phyloP scores from a whole-genome alignment of 53 echinoderm and acorn worm genomes.

The Mesocentrotus franciscanus region DNA sequence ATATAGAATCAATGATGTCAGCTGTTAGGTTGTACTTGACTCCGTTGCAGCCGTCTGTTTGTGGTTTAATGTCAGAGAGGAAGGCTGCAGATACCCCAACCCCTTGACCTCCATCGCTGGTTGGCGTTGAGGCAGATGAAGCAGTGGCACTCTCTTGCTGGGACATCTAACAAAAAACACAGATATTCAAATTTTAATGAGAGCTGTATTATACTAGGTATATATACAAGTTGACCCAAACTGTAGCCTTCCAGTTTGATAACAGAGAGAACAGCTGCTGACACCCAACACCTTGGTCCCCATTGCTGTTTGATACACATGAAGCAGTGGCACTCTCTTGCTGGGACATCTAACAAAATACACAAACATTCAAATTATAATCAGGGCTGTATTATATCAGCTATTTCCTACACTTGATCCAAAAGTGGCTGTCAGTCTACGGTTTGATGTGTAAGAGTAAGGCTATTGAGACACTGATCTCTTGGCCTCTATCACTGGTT shows the following conservation, averaged over 20 bases:
- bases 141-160: constrained; percentile 21
- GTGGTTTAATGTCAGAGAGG: constrained; percentile 94
- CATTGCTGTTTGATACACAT: neutral
- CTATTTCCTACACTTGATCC: too few relatives aligned
- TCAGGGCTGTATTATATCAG: too few relatives aligned
- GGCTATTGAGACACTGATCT: too few relatives aligned
- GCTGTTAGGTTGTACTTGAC: constrained; percentile 98
- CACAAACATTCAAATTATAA: too few relatives aligned
- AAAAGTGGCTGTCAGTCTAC: too few relatives aligned
- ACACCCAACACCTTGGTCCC: constrained; percentile 83
- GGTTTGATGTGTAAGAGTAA: too few relatives aligned
- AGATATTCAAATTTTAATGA: neutral
- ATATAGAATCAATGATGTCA: constrained; percentile 98
- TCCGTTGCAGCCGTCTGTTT: constrained; percentile 97
- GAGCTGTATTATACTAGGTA: too few relatives aligned
- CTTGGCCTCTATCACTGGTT: too few relatives aligned
- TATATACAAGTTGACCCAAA: too few relatives aligned
- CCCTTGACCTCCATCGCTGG: constrained; percentile 62
- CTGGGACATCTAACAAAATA: constrained; percentile 46
- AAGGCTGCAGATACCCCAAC: constrained; percentile 95
- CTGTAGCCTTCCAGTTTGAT: constrained; percentile 77
- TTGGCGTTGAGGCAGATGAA: neutral
- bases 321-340: constrained; percentile 17
- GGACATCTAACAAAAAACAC: constrained; percentile 30
- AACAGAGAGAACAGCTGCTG: constrained; percentile 90